Base-by-base conservation (phyloP, 2,797 vertebrate genomes). In the Sylvia borin region DNA sequence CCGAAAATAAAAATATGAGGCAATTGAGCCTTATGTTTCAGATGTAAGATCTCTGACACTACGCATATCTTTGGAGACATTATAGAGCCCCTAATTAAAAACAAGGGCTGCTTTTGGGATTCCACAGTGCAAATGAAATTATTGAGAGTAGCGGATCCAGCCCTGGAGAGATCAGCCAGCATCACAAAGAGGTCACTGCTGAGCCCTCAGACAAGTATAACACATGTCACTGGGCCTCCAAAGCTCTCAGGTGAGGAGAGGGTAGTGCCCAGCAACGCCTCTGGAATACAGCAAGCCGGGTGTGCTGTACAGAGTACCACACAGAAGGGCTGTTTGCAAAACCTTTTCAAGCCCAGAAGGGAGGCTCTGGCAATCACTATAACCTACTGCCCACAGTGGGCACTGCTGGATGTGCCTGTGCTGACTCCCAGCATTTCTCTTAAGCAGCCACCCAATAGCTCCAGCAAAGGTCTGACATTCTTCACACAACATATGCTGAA, bases 141-240 rank as follows among this genome's bases (percentile, higher is more conserved):
- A 85, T 21, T 74, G 79, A 83, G 42, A 95, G 92, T 86, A 90
- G 73, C 2, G 0, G 13, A 93, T 88, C 26, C 24, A 60, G 36
- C 85, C 76, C 77, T 76, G n/a, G 85, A 95, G 88, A 97, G 87
- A 86, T 88, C 71, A 93, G 60, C 57, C 72, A 79, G 72, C 65
- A 64, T 54, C 91, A 77, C 58, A 64, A 67, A 86, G 67, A 93
- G 71, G 68, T 85, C 65, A 58, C 45, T 51, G 67, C 45, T 93
- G 86, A 95, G 68, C 16, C 19, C 86, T 87, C 81, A 76, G 68
- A 84, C 84, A 87, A 67, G 16, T 34, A 1, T 8, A 92, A 77
- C 80, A 96, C 78, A 81, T 91, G 92, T 88, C 88, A 50, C 45
- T 31, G 88, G 75, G 84, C 88, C 57, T 47, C 79, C 40, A 87